Evolutionary conservation across 2,888 invertebrate species (phyloP), one percentile per base, ranked within the genome.

Genomic region (Rhagonycha fulva): DNA sequence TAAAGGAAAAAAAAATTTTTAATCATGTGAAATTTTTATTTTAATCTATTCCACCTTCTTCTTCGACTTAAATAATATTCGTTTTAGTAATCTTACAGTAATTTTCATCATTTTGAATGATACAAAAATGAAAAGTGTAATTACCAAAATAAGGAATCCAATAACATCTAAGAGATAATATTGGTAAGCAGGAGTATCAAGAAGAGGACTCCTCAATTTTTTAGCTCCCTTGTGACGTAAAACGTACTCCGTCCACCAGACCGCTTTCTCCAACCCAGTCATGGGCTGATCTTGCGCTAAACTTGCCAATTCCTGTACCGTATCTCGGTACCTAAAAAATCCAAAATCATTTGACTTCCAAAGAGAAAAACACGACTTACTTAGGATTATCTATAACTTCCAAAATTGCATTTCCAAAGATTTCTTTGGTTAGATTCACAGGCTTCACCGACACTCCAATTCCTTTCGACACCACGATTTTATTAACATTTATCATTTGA

Each of bases 341-440:
- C 7, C 23, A 66, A 66, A 24, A 47, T 47, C 2, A 2, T 9
- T n/a, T 7, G 2, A 9, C 4, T 7, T 7, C 7, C 0, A 0
- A 14, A 26, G 3, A 19, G 4, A 2, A 62, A 4, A 24, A 23
- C 11, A 1, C 12, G 4, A 63, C 23, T 63, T 80, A 85, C 84
- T 76, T 82, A 24, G 78, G 74, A 78, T 84, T 82, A 30, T 79
- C 79, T 3, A 82, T 80, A 23, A 84, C 82, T 78, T 84, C 83
- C 23, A 81, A n/a, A 67, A 85, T 81, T 14, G 82, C 78, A 24
- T 9, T 23, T 19, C 11, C 9, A 1, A 62, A 19, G 1, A 5
- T 62, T 11, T 62, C 62, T 23, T 62, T 62, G 14, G 14, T 62
- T 3, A 62, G 9, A 9, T 11, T 14, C 4, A 19, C 4, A 14